Conservation (phyloP, 2,797 vertebrate genomes). For the Tamandua tetradactyla region DNA sequence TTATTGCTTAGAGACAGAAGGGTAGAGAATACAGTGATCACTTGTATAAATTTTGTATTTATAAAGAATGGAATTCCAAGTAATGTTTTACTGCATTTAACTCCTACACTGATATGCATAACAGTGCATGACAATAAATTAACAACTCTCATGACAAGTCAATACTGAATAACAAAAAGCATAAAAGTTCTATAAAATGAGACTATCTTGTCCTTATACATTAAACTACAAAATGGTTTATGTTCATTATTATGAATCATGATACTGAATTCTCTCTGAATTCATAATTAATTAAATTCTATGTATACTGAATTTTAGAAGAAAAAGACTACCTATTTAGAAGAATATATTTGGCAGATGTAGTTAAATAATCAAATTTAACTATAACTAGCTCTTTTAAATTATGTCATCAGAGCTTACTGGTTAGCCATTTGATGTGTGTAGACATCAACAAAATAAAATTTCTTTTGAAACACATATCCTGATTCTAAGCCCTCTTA, state of each 20-base stretch:
- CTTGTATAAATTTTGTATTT: too few relatives aligned
- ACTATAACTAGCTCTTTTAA: conserved; percentile 31
- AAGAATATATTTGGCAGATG: conserved; percentile 15
- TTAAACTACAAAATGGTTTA: background rate
- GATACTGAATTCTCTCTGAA: conserved; percentile 6
- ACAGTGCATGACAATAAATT: background rate
- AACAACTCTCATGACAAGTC: background rate
- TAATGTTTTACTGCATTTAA: too few relatives aligned
- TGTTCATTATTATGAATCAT: too few relatives aligned
- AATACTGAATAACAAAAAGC: conserved; percentile 37
- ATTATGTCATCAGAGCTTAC: background rate
- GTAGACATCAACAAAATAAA: conserved; percentile 36
- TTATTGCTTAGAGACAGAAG: too few relatives aligned
- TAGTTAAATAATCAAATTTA: background rate
- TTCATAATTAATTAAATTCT: background rate
- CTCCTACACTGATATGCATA: background rate
- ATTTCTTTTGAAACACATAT: conserved; percentile 39
- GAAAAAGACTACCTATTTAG: conserved; percentile 40
- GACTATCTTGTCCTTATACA: background rate
- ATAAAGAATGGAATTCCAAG: too few relatives aligned
- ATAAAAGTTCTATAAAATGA: conserved; percentile 1
- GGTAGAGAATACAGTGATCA: too few relatives aligned
- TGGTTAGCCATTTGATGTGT: background rate
- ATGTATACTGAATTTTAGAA: background rate
- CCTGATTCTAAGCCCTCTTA: conserved; percentile 26